Evolutionary conservation across 2,113 vertebrate genomes (phyloP), one percentile per base, ranked within the genome.

Genomic region (Brachyhypopomus occidentalis): DNA sequence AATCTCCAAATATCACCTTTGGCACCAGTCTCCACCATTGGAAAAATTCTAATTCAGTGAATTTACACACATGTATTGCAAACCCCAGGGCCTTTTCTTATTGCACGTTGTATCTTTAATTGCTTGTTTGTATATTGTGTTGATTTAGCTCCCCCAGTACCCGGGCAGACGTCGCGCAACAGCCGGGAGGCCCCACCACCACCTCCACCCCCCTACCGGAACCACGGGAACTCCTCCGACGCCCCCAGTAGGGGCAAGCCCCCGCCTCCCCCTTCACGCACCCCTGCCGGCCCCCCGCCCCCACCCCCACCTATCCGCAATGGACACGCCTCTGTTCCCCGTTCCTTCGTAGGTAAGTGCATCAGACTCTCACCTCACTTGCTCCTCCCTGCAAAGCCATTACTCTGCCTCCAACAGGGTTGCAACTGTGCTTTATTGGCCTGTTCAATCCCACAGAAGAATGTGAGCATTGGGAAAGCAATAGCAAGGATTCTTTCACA

Each of bases 261-360:
- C 0, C 96, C 96, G 0, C 95, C 95, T 41, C 92, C 94, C 0
- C 95, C 96, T 0, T 93, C 95, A 38, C 94, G 95, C 80, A 96
- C 94, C 0, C 94, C 95, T 0, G 92, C 95, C 0, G 95, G 94
- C 60, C 95, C 95, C 0, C 95, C 95, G 0, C 96, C 96, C 0
- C 96, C 96, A 0, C 96, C 96, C 0, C 97, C 95, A 0, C 95
- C 96, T 0, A 81, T 96, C 82, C 94, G 96, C 55, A 98, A 98
- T 0, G 97, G 96, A 80, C 96, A 96, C 91, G 89, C 94, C 87
- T 92, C 95, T 0, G 87, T 93, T 78, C 87, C 91, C 83, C 95
- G 95, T 45, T 95, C 95, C 0, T 96, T 97, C 78, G 91, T 94
- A 83, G 97, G 97, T 98, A 90, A 96, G 96, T 96, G 30, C 48